Base-by-base conservation (phyloP, 2,888 invertebrate species). In the Teleiodes luculella region DNA sequence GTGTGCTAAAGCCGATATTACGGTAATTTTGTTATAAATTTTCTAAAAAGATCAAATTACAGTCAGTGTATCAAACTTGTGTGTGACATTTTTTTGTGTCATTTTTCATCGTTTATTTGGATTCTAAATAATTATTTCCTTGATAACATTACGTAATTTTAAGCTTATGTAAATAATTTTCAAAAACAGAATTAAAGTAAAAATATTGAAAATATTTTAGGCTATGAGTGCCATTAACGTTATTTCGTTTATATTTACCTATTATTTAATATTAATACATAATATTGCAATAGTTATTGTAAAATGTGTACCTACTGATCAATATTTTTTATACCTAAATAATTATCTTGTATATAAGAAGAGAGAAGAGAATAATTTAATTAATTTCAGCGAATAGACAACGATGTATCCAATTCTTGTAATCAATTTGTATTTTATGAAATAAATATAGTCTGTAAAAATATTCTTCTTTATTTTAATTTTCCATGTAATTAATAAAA, bases 211-310 rank as follows among this genome's bases (percentile, higher is more conserved):
- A 72, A 81, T 83, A 83, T 77, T 79, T 70, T 82, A 86, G 87
- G 87, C 87, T 85, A 81, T 79, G 80, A 82, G 87, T 88, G 87
- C 87, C 87, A 88, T 88, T 83, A 76, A 78, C 71, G 71, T 75
- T 78, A 74, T 74, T 74, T 77, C 68, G 70, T 77, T 72, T 70
- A 66, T 73, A 72, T 68, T 69, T 67, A 58, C 64, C 60, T 63
- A 55, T 64, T 65, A 66, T 64, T 58, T 62, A 63, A 63, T 66
- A 28, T 60, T 64, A 64, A 65, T 33, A 33, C 33, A 33, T n/a
- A 33, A 61, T 52, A 24, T 46, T 14, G 16, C n/a, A n/a, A 39
- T 13, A 11, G 11, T 18, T 13, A 1, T 43, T 43, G 5, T 30
- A 28, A 53, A 55, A 47, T 47, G 33, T 31, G 14, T 31, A 14